Percentiles rank a stretch among this genome's conserved stretches.
Conservation (phyloP, 2,888 invertebrate species). For the Dicroscelio sp. region DNA sequence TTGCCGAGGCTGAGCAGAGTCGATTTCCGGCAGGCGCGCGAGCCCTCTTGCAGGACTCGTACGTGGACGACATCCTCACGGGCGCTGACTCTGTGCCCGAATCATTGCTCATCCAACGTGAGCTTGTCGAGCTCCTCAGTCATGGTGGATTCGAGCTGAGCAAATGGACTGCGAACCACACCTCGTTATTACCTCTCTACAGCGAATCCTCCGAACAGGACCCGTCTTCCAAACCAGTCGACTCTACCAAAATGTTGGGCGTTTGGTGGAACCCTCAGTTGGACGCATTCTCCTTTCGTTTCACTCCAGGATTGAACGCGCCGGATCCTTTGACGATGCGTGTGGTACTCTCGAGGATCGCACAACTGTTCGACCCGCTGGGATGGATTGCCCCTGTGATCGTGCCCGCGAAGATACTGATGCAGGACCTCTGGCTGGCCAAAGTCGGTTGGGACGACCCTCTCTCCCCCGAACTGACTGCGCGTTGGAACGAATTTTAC, state of each 20-base stretch:
- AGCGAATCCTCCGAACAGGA: background rate
- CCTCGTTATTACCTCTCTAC: background rate
- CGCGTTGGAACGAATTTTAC: background rate
- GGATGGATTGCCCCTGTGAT: constrained; percentile 6
- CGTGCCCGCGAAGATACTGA: background rate
- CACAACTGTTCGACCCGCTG: constrained; percentile 20
- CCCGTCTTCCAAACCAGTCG: background rate
- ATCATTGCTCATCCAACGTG: background rate
- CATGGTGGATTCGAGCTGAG: background rate
- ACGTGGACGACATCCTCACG: background rate
- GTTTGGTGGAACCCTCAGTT: background rate
- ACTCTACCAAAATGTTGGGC: constrained; percentile 15
- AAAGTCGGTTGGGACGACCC: background rate
- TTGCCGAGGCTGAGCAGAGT: background rate
- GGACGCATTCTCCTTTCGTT: background rate
- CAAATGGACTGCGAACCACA: background rate
- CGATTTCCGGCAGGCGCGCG: background rate
- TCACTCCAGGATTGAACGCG: background rate
- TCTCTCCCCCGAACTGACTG: background rate
- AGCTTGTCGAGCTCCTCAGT: background rate
- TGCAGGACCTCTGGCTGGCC: background rate
- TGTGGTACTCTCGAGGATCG: background rate
- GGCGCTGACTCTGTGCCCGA: background rate
- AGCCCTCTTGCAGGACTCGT: background rate
- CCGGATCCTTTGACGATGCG: background rate